Percentiles rank a stretch among this genome's conserved stretches.
These are phyloP conservation scores for Parotocinclus haroldoi DNA, from an alignment of 2,797 vertebrate genomes.

Conservation along the genomic window DNA sequence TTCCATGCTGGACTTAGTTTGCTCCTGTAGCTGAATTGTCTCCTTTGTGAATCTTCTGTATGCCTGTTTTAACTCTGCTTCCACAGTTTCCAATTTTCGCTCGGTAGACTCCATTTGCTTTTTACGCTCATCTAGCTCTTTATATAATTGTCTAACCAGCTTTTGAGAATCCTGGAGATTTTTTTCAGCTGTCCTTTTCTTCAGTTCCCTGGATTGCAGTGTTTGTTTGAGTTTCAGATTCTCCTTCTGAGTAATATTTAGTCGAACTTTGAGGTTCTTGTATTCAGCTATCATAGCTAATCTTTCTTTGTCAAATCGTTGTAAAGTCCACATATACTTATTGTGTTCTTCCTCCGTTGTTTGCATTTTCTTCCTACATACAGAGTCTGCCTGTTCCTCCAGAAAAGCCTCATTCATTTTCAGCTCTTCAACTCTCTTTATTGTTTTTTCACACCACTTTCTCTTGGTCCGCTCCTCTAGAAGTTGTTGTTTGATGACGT, in stretches of 20 bases:
- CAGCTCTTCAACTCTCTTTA: constrained; percentile 36
- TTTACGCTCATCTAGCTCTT: constrained; percentile 26
- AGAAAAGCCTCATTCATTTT: constrained; percentile 30
- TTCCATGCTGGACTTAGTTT: constrained; percentile 19
- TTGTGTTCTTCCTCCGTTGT: constrained; percentile 28
- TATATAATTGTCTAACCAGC: constrained; percentile 18
- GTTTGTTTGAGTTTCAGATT: constrained; percentile 29
- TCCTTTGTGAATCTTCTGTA: constrained; percentile 27
- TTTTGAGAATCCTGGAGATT: constrained; percentile 25
- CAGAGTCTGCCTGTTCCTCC: constrained; percentile 27
- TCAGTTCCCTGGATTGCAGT: constrained; percentile 24
- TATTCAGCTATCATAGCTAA: constrained; percentile 27
- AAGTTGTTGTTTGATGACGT: constrained; percentile 32
- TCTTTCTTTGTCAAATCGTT: constrained; percentile 30
- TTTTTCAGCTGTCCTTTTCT: constrained; percentile 26
- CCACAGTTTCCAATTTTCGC: constrained; percentile 32
- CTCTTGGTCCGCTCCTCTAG: constrained; percentile 18
- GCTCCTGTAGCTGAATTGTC: constrained; percentile 35
- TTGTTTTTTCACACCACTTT: constrained; percentile 36
- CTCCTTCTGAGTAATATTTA: constrained; percentile 27
- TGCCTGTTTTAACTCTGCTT: constrained; percentile 28
- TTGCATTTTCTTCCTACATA: constrained; percentile 28
- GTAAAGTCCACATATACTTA: constrained; percentile 14
- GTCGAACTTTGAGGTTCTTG: constrained; percentile 27
- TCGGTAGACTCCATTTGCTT: constrained; percentile 17